Percentiles rank a stretch among this genome's conserved stretches.
Evolutionary conservation across 2,797 vertebrate genomes (phyloP).

Genomic region (Brachymystax lenok): DNA sequence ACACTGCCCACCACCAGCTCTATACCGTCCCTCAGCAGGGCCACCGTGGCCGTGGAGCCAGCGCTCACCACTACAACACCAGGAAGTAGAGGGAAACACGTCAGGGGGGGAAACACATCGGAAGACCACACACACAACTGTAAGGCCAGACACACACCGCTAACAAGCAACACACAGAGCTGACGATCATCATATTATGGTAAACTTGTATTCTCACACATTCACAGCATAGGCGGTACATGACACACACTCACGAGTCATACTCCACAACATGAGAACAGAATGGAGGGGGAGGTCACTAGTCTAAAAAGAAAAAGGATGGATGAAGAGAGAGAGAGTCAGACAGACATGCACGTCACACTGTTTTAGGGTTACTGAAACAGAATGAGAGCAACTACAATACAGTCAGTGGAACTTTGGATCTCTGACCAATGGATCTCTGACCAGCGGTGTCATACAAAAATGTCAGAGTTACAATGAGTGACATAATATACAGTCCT

Average conservation of each 20-base stretch:
- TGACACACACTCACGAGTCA: not conserved
- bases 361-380: not conserved
- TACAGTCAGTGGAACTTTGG: not conserved
- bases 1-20: conserved; percentile 96
- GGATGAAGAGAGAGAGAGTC: conserved; percentile 14
- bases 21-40: conserved; percentile 91
- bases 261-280: conserved; percentile 35
- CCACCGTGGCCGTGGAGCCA: conserved; percentile 95
- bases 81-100: conserved; percentile 3
- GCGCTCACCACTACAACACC: conserved; percentile 48
- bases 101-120: not conserved
- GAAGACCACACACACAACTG: not conserved
- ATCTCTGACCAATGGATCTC: not conserved
- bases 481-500: not conserved
- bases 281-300: conserved; percentile 36
- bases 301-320: conserved; percentile 45
- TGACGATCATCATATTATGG: not conserved
- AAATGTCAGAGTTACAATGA: not conserved
- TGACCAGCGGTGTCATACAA: not conserved
- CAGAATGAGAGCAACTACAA: not conserved
- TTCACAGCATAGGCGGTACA: conserved; percentile 31
- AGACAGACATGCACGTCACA: conserved; percentile 27
- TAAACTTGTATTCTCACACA: conserved; percentile 23
- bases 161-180: no score
- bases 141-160: conserved; percentile 41